These are phyloP conservation scores for Nerophis lumbriciformis DNA, from an alignment of 2,113 vertebrate species.

Conservation along the genomic window DNA sequence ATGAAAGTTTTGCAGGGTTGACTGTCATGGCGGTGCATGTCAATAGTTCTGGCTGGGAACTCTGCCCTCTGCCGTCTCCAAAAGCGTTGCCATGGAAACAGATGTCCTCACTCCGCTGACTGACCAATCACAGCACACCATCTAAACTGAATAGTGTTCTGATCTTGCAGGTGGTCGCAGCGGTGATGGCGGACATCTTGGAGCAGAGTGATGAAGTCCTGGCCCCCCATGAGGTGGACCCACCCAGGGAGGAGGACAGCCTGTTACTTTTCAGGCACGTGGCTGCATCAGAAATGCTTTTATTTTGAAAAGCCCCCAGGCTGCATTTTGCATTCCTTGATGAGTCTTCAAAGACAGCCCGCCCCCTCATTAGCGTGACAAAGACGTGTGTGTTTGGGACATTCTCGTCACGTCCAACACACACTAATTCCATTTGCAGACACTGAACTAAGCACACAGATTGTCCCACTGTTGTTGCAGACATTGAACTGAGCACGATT, in stretches of 20 bases:
- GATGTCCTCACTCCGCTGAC: background rate
- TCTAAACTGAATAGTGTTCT: background rate
- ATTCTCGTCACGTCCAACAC: too few species aligned
- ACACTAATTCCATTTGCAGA: too few species aligned
- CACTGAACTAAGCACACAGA: too few species aligned
- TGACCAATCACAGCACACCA: background rate
- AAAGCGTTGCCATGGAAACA: constrained; percentile 43
- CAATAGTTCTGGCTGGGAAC: background rate
- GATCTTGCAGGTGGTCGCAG: constrained; percentile 1
- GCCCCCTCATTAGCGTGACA: too few species aligned
- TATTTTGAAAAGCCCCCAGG: too few species aligned
- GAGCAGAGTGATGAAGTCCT: constrained; percentile 54
- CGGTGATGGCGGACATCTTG: constrained; percentile 51
- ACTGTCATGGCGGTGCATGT: too few species aligned
- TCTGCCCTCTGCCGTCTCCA: background rate
- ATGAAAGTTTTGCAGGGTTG: too few species aligned
- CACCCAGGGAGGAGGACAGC: constrained; percentile 54
- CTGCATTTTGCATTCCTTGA: too few species aligned
- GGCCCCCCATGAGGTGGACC: constrained; percentile 41
- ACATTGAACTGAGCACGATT: too few species aligned
- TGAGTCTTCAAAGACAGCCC: too few species aligned
- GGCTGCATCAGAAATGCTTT: constrained; percentile 3
- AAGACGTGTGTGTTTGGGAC: too few species aligned
- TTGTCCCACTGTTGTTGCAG: too few species aligned
- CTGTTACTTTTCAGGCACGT: constrained; percentile 57